Evolutionary conservation across 2,888 invertebrate species (phyloP).

Genomic region (Brachycybe producta): DNA sequence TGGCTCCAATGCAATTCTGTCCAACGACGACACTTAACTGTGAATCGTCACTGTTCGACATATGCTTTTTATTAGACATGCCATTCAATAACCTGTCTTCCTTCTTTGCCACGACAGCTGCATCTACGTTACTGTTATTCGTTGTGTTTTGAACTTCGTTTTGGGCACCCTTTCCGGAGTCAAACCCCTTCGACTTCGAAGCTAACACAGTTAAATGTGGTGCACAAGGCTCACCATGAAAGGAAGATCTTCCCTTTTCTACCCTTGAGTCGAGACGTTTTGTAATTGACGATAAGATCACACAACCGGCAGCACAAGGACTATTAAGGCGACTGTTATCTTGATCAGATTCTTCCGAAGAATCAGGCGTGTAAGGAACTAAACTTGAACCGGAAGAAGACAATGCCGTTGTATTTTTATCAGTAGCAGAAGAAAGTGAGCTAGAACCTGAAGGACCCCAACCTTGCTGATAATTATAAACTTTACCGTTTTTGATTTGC

Average conservation of each 20-base stretch:
- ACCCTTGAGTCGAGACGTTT: too few relatives aligned
- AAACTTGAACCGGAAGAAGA: slow-evolving; percentile 25
- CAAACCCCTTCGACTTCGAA: too few relatives aligned
- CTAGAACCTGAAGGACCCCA: background rate
- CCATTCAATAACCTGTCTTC: slow-evolving; percentile 24
- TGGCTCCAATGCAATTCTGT: too few relatives aligned
- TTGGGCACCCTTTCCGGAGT: too few relatives aligned
- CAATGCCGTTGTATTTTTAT: too few relatives aligned
- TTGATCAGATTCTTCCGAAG: slow-evolving; percentile 24
- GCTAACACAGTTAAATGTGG: too few relatives aligned
- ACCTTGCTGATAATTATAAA: slow-evolving; percentile 20
- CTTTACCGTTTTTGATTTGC: slow-evolving; percentile 32
- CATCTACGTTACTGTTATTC: background rate
- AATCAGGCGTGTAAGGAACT: slow-evolving; percentile 34
- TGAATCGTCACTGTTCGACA: too few relatives aligned
- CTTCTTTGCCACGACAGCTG: background rate
- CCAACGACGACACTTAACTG: too few relatives aligned
- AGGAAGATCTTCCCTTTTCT: too few relatives aligned
- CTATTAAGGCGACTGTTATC: slow-evolving; percentile 15
- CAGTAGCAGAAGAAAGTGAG: background rate
- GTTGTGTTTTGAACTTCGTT: too few relatives aligned
- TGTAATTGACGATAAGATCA: background rate
- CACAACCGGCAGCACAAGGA: background rate
- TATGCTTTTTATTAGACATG: slow-evolving; percentile 26
- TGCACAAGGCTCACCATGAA: too few relatives aligned